Evolutionary conservation across 2,888 invertebrate genomes (phyloP).

Genomic region (Cheilosia vernalis): DNA sequence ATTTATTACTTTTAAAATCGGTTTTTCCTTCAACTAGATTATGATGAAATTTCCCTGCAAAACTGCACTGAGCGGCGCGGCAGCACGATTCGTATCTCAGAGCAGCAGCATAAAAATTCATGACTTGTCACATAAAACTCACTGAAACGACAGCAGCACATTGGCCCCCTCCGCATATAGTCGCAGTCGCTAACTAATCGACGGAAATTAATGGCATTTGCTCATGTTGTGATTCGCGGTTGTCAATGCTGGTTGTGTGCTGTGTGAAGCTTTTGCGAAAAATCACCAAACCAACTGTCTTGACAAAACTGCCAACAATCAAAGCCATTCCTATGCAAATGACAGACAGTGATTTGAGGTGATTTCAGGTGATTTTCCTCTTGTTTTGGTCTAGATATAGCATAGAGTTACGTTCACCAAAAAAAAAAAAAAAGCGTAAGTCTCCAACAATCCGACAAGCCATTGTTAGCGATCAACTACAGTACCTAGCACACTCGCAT

Average conservation of each 20-base stretch:
- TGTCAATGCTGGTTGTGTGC: constrained; percentile 25
- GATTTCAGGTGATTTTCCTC: constrained; percentile 42
- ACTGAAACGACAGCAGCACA: constrained; percentile 35
- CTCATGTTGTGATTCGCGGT: constrained; percentile 37
- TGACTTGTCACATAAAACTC: constrained; percentile 73
- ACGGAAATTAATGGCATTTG: constrained; percentile 67
- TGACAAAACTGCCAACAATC: constrained; percentile 69
- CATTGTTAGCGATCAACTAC: constrained; percentile 25
- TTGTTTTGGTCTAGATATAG: constrained; percentile 5
- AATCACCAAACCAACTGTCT: constrained; percentile 3
- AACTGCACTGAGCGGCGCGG: neutral
- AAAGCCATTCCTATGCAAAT: constrained; percentile 69
- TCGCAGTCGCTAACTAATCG: constrained; percentile 58
- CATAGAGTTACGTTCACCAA: neutral
- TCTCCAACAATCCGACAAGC: constrained; percentile 15
- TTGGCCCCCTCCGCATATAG: constrained; percentile 22
- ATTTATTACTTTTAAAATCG: constrained; percentile 67
- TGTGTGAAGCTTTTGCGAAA: neutral
- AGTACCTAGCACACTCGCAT: constrained; percentile 12
- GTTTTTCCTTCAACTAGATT: constrained; percentile 51
- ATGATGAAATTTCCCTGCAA: constrained; percentile 55
- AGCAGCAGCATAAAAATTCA: constrained; percentile 62
- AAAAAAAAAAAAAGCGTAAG: constrained; percentile 6
- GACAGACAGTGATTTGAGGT: constrained; percentile 58
- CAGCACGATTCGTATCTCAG: constrained; percentile 67